Evolutionary conservation across 2,113 vertebrate genomes (phyloP).

Genomic region (Alces alces): DNA sequence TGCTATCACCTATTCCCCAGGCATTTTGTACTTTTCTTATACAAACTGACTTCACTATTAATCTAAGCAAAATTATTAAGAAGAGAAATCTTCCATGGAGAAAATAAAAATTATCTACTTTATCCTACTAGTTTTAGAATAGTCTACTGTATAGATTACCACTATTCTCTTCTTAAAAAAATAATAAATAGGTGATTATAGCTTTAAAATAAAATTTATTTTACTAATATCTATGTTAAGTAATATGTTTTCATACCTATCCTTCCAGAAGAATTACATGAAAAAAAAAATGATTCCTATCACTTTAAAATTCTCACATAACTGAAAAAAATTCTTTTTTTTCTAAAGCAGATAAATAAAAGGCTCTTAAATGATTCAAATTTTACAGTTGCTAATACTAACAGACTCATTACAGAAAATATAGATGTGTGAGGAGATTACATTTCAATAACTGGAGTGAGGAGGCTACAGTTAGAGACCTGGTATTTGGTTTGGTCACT

Average conservation of each 20-base stretch:
- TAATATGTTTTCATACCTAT: background rate
- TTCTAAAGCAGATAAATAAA: background rate
- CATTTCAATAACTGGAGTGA: background rate
- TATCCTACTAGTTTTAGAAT: background rate
- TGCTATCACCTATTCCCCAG: background rate
- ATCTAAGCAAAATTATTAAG: background rate
- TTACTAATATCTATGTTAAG: background rate
- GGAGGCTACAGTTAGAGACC: background rate
- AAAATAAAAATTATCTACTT: slow-evolving; percentile 25
- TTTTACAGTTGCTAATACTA: background rate
- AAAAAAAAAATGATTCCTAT: background rate
- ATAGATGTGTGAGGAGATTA: background rate
- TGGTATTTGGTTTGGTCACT: background rate
- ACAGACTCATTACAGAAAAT: background rate
- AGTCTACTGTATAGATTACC: background rate
- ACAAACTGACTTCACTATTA: slow-evolving; percentile 33
- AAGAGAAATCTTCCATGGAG: background rate
- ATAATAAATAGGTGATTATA: background rate
- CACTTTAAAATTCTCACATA: background rate
- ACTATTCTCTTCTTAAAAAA: background rate
- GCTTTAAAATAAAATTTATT: background rate
- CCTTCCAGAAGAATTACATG: background rate
- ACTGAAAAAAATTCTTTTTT: background rate
- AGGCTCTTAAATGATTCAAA: background rate
- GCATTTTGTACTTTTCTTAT: background rate